These are phyloP conservation scores for Abramis brama DNA, from an alignment of 2,113 vertebrate species.

Conservation along the genomic window DNA sequence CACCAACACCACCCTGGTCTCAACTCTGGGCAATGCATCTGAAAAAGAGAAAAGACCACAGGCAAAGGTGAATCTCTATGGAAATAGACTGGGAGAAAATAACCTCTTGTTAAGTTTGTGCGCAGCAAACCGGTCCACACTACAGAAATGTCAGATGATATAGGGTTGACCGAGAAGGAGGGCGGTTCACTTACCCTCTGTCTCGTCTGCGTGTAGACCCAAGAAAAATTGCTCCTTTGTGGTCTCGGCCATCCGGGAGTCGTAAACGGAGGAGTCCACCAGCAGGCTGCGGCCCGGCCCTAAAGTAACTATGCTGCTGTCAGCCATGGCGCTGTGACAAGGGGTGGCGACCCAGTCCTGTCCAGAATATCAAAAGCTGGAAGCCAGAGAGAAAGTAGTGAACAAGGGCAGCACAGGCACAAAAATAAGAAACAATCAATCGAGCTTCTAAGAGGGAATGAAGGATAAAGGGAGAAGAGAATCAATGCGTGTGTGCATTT, in stretches of 20 bases:
- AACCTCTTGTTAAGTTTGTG: too few relatives aligned
- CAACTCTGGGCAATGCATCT: conserved; percentile 90
- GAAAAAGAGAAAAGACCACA: conserved; percentile 57
- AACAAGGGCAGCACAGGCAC: neutral
- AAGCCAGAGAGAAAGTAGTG: conserved; percentile 41
- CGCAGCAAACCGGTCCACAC: neutral
- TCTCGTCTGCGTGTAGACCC: conserved; percentile 70
- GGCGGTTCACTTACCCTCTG: conserved; percentile 79
- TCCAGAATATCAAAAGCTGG: conserved; percentile 60
- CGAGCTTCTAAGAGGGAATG: neutral
- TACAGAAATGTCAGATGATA: conserved; percentile 1
- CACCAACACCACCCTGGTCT: conserved; percentile 89
- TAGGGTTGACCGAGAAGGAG: neutral
- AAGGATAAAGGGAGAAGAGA: neutral
- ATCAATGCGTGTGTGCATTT: neutral
- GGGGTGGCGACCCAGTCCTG: conserved; percentile 61
- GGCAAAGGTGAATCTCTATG: conserved; percentile 16
- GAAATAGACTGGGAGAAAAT: conserved; percentile 6
- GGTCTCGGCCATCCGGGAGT: conserved; percentile 85
- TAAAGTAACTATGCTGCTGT: conserved; percentile 80
- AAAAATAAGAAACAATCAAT: neutral
- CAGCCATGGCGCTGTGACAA: conserved; percentile 80
- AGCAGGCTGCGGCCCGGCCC: conserved; percentile 81
- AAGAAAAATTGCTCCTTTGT: conserved; percentile 83
- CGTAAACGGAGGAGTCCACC: conserved; percentile 88